Evolutionary conservation across 2,113 vertebrate genomes (phyloP).

Genomic region (Nibea albiflora): DNA sequence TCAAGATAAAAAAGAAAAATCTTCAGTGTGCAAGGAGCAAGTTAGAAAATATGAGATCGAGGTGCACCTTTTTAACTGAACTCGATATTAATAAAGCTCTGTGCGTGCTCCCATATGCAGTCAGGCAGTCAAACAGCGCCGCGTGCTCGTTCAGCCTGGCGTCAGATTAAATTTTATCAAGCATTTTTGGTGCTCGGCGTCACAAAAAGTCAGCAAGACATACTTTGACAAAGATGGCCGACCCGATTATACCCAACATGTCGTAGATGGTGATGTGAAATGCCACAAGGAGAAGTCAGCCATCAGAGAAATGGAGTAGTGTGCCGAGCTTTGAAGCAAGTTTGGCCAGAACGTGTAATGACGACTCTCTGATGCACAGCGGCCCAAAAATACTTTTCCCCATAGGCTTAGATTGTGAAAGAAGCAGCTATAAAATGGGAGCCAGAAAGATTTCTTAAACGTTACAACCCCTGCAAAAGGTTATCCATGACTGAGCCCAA

Average conservation of each 20-base stretch:
- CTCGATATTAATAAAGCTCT: background rate
- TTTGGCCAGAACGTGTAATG: no score
- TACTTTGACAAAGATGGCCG: conserved; percentile 6
- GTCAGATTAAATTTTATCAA: conserved; percentile 8
- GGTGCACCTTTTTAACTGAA: background rate
- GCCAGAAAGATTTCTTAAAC: no score
- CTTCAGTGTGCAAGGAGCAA: background rate
- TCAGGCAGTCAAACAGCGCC: background rate
- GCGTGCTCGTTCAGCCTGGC: conserved; percentile 13
- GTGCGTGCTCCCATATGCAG: background rate
- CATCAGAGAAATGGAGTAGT: background rate
- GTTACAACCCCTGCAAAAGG: no score
- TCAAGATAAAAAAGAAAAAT: conserved; percentile 1
- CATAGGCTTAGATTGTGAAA: no score
- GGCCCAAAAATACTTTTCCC: no score
- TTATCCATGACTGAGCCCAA: background rate
- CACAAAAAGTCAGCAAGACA: conserved; percentile 19
- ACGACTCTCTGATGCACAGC: no score
- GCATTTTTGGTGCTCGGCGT: conserved; percentile 22
- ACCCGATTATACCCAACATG: background rate
- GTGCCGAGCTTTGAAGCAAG: no score
- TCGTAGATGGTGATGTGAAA: background rate
- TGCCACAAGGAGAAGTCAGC: background rate
- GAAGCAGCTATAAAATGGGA: no score
- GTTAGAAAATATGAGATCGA: no score